Conservation (phyloP, 2,888 invertebrate genomes). For the Tanaodytes sp. region DNA sequence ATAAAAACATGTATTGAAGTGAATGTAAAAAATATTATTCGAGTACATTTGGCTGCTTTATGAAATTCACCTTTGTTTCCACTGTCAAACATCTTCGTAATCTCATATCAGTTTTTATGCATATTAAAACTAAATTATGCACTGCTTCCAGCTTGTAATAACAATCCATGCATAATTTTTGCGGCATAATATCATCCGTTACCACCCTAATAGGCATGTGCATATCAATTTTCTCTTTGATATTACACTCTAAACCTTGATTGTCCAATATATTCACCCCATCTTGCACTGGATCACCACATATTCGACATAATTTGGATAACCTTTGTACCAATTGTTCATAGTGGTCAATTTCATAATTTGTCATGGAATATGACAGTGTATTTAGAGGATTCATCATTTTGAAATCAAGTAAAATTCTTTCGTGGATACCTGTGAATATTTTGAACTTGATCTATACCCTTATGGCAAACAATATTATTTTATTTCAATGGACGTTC, state of each 20-base stretch:
- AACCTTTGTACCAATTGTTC: constrained; percentile 54
- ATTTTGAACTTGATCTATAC: no score
- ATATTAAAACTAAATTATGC: constrained; percentile 59
- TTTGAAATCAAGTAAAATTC: not conserved
- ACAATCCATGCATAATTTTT: constrained; percentile 61
- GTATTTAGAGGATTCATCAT: constrained; percentile 23
- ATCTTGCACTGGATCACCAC: constrained; percentile 57
- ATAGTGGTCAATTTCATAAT: constrained; percentile 55
- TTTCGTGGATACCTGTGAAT: no score
- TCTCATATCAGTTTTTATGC: constrained; percentile 61
- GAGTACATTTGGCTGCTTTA: no score
- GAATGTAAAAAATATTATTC: no score
- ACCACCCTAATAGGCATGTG: constrained; percentile 62
- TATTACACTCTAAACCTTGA: constrained; percentile 56
- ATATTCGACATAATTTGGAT: constrained; percentile 61
- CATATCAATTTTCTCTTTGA: constrained; percentile 63
- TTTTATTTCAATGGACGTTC: no score
- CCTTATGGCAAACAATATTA: no score
- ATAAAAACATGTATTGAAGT: no score
- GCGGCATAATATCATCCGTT: constrained; percentile 58
- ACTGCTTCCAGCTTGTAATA: constrained; percentile 60
- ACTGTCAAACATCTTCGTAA: constrained; percentile 61
- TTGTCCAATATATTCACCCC: constrained; percentile 61
- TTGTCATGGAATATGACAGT: constrained; percentile 52
- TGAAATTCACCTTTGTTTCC: constrained; percentile 53